Evolutionary conservation across 1,140 invertebrate genomes (phyloP), one percentile per base, ranked within the genome.

Genomic region (Aphaenogaster floridana): DNA sequence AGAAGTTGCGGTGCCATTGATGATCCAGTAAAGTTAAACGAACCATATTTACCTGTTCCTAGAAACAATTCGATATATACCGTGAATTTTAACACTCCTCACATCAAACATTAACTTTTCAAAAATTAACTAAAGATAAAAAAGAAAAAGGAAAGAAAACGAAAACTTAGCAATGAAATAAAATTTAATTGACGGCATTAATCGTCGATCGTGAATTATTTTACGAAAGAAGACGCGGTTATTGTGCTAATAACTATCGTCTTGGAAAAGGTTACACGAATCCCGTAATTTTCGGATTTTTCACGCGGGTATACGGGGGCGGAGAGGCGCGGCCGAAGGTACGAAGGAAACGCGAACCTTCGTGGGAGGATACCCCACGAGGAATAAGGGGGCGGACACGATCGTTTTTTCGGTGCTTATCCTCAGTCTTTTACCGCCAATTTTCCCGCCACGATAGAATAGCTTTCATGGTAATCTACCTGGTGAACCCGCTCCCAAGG

Each of bases 401-500:
- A 66, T 88, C 61, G 45, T 83, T 87, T 71, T 85, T 48, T 45
- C 79, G 66, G 39, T 15, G 76, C 80, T 86, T 66, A 71, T 90
- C 64, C 45, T 61, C 21, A 77, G 45, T 78, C n/a, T 77, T 81
- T 72, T 64, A 45, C 61, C 45, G 66, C 8, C 79, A 48, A 80
- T 88, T 69, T 69, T 86, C n/a, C 80, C 64, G 78, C 36, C 66
- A 54, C 64, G 81, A 74, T 86, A 71, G 87, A 86, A 79, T 71
- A 84, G 84, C 85, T 69, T 69, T 89, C 89, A 85, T 91, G 59
- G 48, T 88, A 92, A 93, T 93, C 90, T 95, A 96, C 96, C 95
- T 95, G 94, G 74, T 90, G 91, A 83, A 86, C 95, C 96, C 84
- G 92, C 94, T 87, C 96, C 96, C 90, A 89, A 96, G 80, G 92